Evolutionary conservation across 1,140 invertebrate species (phyloP), one percentile per base, ranked within the genome.

Genomic region (Cydia amplana): DNA sequence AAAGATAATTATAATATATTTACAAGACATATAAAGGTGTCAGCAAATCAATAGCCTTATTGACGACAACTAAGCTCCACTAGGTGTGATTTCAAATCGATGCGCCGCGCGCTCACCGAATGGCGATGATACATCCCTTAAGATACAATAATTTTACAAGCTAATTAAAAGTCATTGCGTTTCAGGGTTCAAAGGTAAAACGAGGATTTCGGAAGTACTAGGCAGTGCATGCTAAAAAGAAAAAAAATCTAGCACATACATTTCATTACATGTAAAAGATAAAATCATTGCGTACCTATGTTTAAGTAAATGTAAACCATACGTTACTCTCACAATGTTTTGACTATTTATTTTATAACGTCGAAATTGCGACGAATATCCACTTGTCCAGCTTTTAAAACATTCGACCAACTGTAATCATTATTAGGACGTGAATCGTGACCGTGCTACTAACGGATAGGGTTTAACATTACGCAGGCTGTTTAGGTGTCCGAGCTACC

Each of bases 1-100:
- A 87, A 88, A 87, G 85, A 91, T 90, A 91, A 91, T 91, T 86
- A 92, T 89, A 86, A 91, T 92, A 92, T 92, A 93, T 93, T 93
- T 92, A 93, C 91, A 93, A 86, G 86, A 91, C 91, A 88, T 86
- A 89, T 91, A 89, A 87, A 91, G 87, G 87, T 90, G 85, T 87
- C 90, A 88, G 91, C 89, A 91, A 91, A 90, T 83, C 82, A 88
- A 89, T 89, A 91, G 88, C 85, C 87, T 87, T 87, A 87, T 87
- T 85, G 91, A 90, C 88, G 85, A 91, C 85, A 92, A 89, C 89
- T 93, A 93, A 91, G 89, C 90, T 91, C 87, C 85, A 89, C 91
- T 91, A 91, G 90, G 85, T 91, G 89, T 91, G 91, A 91, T 93
- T 91, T 91, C 83, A 91, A 91, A 90, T 87, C 84, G 82, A 77